Evolutionary conservation across 1,140 invertebrate species (phyloP), one percentile per base, ranked within the genome.

Genomic region (Philaenus spumarius): DNA sequence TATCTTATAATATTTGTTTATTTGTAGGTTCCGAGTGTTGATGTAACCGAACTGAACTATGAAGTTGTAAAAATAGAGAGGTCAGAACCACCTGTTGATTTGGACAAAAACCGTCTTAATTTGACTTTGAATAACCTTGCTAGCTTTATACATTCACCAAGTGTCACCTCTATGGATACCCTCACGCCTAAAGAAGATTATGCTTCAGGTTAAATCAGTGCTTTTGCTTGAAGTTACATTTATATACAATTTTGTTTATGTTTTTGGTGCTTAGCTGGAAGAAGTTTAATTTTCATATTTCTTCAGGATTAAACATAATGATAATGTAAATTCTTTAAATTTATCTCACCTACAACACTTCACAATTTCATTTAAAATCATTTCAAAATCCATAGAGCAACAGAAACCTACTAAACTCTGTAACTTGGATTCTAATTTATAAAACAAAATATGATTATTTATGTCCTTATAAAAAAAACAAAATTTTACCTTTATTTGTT

Each of bases 61-160:
- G 86, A 93, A 73, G 89, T 95, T 34, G 72, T 86, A 23, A 86
- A 78, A 64, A 85, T 93, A 66, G 86, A 91, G 69, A 89, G 89
- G 19, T 85, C 86, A 11, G 90, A 90, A 2, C 89, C 89, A 19
- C 85, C 86, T 9, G 89, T 90, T 2, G 90, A 95, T 73, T 73
- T 91, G 47, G 90, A 94, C 71, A 75, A 82, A 58, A 88, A 84
- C 65, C 78, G 86, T 62, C 72, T 89, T 58, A 87, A 87, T 70
- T 73, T 92, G 51, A 85, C 84, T 40, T 74, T 88, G 59, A 83
- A 76, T 64, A 71, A 76, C 65, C 72, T 90, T 60, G 80, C 83
- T 4, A 86, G 81, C 55, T 73, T 88, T 62, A 82, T 89, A 64
- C 81, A 83, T 56, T 87, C 87, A 5, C 85, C 86, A 24, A 83